Evolutionary conservation across 1,140 invertebrate species (phyloP), one percentile per base, ranked within the genome.

Genomic region (Diachasmimorpha longicaudata): DNA sequence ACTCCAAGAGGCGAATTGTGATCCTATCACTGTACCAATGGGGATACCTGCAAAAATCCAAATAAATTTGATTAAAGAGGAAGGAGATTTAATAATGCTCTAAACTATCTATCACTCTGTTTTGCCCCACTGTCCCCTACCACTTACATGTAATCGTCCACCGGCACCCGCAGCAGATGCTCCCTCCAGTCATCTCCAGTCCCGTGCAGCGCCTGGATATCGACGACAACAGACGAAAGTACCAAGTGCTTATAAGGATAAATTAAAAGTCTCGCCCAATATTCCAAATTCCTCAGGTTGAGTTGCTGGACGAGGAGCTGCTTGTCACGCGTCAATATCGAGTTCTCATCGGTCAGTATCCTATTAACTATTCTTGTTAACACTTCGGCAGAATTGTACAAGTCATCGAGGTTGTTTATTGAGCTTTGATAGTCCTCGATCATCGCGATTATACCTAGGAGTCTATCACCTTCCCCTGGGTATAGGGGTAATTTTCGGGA

Each of bases 391-490:
- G 89, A 86, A 55, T 84, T 83, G 14, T 85, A 79, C 21, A 89
- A 77, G 69, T 89, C 86, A 0, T 78, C 72, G 2, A 80, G 70
- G 68, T 85, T 81, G 48, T 82, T 82, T 2, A 89, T 82, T 52
- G 77, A 86, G 70, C 85, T 82, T 52, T 90, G 86, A 80, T 91
- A 92, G 25, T 81, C 78, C 58, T 91, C 83, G 69, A 91, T 88
- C 78, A 90, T 89, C 0, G 85, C 78, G 1, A 91, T 81, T 5
- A 92, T 81, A 25, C 75, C 81, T 16, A 92, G 76, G 36, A 92
- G 84, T 31, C 88, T 84, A 81, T 91, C 90, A 0, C 90, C 91
- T 72, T 92, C 91, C 0, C 92, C 91, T 0, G 91, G 90, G 79
- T 91, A 91, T 0, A 90, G 79, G 0, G 90, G 86, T 8, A 89